Percentiles rank a stretch among this genome's conserved stretches.
Conservation (phyloP, 2,888 invertebrate genomes). For the Bellardia pandia region DNA sequence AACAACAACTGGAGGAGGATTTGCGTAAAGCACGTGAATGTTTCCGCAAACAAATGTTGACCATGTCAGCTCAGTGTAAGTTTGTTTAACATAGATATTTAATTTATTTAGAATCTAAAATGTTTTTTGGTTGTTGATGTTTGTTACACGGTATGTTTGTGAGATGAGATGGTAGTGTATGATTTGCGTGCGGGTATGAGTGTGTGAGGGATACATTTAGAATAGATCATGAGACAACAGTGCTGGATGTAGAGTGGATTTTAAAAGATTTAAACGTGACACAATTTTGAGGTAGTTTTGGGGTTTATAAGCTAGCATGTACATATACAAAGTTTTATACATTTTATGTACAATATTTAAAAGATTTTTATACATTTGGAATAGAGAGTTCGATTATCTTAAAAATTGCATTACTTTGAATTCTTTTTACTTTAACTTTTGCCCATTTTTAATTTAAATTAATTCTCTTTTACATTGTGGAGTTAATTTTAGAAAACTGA, state of each 20-base stretch:
- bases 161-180: conserved; percentile 1
- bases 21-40: conserved; percentile 92
- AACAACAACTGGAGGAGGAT: conserved; percentile 94
- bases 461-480: too few species aligned
- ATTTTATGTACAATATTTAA: too few species aligned
- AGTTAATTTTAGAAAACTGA: too few species aligned
- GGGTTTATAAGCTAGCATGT: neutral
- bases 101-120: conserved; percentile 45
- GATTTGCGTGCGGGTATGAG: neutral
- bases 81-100: conserved; percentile 67
- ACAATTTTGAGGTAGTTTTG: conserved; percentile 41
- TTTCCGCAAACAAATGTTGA: conserved; percentile 93
- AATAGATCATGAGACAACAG: conserved; percentile 7
- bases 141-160: conserved; percentile 65
- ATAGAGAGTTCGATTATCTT: too few species aligned
- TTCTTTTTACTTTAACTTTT: too few species aligned
- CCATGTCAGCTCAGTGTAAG: conserved; percentile 96
- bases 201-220: conserved; percentile 20
- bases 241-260: conserved; percentile 20
- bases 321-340: too few species aligned
- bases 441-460: too few species aligned
- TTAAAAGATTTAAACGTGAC: conserved; percentile 28
- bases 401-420: too few species aligned
- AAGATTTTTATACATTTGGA: too few species aligned
- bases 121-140: conserved; percentile 59